phyloP scores from a whole-genome alignment of 2,113 vertebrate species.

The Panthera leo region DNA sequence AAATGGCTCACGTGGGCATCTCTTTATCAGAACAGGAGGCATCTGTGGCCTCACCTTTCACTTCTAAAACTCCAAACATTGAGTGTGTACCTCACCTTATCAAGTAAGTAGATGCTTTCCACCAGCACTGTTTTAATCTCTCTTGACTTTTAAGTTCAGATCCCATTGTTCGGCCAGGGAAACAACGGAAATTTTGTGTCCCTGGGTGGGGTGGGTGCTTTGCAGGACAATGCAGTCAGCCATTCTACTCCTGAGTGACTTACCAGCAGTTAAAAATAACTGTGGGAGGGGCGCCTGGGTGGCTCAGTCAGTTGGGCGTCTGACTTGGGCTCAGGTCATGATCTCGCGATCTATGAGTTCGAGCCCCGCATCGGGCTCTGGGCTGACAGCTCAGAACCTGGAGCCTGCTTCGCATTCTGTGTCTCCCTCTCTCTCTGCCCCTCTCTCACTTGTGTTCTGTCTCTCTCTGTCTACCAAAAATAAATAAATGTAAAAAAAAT shows the following conservation, averaged over 20 bases:
- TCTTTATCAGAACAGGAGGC: conserved; percentile 89
- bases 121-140: neutral
- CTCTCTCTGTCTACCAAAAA: too few species aligned
- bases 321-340: too few species aligned
- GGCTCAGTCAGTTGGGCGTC: too few species aligned
- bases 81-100: conserved; percentile 87
- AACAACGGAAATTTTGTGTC: neutral
- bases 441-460: too few species aligned
- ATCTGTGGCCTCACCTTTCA: conserved; percentile 89
- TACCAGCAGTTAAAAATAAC: neutral
- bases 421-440: too few species aligned
- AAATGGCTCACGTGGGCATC: conserved; percentile 88
- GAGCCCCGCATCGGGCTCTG: too few species aligned
- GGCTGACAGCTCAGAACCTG: too few species aligned
- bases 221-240: neutral
- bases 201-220: neutral
- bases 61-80: conserved; percentile 85
- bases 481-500: too few species aligned
- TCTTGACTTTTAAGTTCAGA: neutral
- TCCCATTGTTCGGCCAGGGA: neutral
- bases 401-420: too few species aligned
- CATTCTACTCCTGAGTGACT: neutral
- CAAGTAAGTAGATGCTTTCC: conserved; percentile 80
- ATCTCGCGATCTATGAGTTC: too few species aligned
- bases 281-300: neutral